A percentile compares a stretch with the other conserved stretches of the same genome.
Evolutionary conservation across 2,113 vertebrate species (phyloP).

Genomic region (Carlito syrichta): DNA sequence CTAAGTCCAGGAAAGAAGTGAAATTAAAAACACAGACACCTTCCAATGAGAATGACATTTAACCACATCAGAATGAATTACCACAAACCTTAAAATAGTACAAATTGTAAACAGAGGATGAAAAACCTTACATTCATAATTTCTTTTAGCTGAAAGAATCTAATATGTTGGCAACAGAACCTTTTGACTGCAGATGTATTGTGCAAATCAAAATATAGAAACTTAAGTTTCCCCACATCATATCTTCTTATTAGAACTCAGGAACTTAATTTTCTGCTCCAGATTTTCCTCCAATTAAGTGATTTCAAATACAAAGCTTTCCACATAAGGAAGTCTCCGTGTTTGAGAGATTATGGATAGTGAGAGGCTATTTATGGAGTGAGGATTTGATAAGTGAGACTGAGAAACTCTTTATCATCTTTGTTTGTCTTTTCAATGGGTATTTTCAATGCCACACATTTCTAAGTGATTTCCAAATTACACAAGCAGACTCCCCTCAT

Average conservation of each 20-base stretch:
- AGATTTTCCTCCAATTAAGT: neutral
- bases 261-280: neutral
- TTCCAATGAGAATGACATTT: slow-evolving; percentile 57
- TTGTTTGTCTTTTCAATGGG: neutral
- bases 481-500: neutral
- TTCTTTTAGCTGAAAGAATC: slow-evolving; percentile 15
- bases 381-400: neutral
- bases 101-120: neutral
- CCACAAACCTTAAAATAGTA: slow-evolving; percentile 48
- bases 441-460: neutral
- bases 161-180: neutral
- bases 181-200: neutral
- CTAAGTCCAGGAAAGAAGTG: slow-evolving; percentile 43
- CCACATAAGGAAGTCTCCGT: neutral
- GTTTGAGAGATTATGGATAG: neutral
- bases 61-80: slow-evolving; percentile 47
- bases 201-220: neutral
- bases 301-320: neutral
- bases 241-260: neutral
- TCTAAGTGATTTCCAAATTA: neutral
- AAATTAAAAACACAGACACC: slow-evolving; percentile 68
- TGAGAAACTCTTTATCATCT: neutral
- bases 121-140: slow-evolving; percentile 57
- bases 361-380: neutral
- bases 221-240: neutral